Base-by-base conservation (phyloP, 1,140 invertebrate genomes). In the Hydropsyche tenuis region DNA sequence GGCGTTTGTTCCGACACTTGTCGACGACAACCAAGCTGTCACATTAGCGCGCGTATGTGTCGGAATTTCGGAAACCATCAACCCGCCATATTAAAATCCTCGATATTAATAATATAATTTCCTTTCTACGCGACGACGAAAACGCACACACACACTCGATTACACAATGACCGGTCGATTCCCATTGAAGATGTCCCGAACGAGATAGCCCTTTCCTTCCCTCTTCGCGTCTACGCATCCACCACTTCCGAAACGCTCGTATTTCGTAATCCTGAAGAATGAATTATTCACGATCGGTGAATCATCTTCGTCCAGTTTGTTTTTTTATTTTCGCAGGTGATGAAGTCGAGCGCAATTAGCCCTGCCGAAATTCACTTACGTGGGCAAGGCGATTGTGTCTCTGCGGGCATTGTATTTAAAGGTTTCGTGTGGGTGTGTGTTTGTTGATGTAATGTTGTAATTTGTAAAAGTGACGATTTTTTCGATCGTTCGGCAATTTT, bases 21-120 rank as follows among this genome's bases (percentile, higher is more conserved):
- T 25, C 51, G 64, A 68, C 65, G 42, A 63, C 70, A 65, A 76
- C 72, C 73, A 68, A 70, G 18, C 75, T 76, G 75, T 76, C 75
- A 76, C 71, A 76, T 76, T 76, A 76, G 75, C 68, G 72, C 56
- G 30, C 51, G 62, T 70, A 64, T 76, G 75, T 72, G 73, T 65
- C 20, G 74, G 74, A 73, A 73, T 73, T 75, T 73, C 66, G 60
- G 72, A 70, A 46, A 56, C 42, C 48, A 22, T 42, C 48, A 9
- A 18, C 16, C 16, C 7, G 16, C 20, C 48, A 53, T 53, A 37
- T 7, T 53, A 18, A 7, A 53, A 18, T 18, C 18, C 6, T 53
- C 1, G 3, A 37, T 53, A 53, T 53, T 18, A 53, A 18, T 53
- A 20, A n/a, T 3, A 48, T 3, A 16, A 60, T 1, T 60, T 60